phyloP scores from a whole-genome alignment of 2,797 vertebrate genomes.

The Champsocephalus esox region DNA sequence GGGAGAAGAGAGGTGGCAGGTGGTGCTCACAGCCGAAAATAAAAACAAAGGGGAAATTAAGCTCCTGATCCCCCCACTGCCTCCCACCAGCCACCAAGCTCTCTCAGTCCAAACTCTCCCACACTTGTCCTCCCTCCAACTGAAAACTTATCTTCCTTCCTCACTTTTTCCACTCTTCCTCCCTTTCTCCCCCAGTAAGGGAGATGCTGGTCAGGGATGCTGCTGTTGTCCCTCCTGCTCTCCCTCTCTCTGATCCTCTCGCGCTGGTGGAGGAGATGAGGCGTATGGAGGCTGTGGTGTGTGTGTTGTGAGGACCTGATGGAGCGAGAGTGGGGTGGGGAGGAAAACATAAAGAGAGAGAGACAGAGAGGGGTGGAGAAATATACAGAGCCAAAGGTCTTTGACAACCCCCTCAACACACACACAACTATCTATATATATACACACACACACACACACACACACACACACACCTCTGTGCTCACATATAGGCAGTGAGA shows the following conservation, averaged over 20 bases:
- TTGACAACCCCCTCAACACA: conserved; percentile 22
- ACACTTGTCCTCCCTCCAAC: conserved; percentile 40
- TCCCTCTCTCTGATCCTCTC: conserved; percentile 62
- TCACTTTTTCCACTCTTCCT: conserved; percentile 18
- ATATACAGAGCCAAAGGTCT: conserved; percentile 25
- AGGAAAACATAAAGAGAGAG: conserved; percentile 32
- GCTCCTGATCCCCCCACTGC: conserved; percentile 40
- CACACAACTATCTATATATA: neutral
- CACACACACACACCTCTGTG: conserved; percentile 2
- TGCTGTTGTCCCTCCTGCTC: conserved; percentile 59
- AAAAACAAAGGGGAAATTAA: conserved; percentile 38
- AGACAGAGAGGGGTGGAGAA: conserved; percentile 36
- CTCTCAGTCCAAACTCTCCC: conserved; percentile 60
- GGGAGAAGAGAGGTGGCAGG: conserved; percentile 64
- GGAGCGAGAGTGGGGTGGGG: conserved; percentile 64
- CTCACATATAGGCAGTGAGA: conserved; percentile 10
- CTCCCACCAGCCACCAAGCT: conserved; percentile 50
- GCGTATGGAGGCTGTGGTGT: conserved; percentile 60
- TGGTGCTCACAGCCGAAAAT: conserved; percentile 47
- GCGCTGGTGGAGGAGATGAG: conserved; percentile 61
- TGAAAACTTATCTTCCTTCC: conserved; percentile 51
- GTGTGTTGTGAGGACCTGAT: conserved; percentile 73
- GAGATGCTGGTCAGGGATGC: conserved; percentile 55
- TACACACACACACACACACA: conserved; percentile 10
- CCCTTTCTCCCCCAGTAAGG: conserved; percentile 56